Evolutionary conservation across 30 jellyfish, hydroid and myxozoan genomes (phyloP).

Genomic region (Turritopsis dohrnii): DNA sequence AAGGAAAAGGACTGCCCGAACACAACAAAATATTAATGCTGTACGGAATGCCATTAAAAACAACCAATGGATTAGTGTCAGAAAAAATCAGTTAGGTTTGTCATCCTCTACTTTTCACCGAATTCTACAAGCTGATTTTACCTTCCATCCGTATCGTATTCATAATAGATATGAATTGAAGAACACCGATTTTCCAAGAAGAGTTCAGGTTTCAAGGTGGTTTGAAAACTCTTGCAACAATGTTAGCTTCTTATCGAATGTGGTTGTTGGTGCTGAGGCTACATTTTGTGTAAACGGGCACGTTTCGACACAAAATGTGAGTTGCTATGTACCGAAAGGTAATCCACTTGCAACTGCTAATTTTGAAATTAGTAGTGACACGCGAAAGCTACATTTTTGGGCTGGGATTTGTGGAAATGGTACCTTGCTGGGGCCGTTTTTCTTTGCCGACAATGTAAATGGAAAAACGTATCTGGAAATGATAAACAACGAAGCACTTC

Average conservation of each 20-base stretch:
- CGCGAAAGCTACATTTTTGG: not conserved
- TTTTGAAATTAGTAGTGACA: not conserved
- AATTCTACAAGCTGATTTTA: not conserved
- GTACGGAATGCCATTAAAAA: not conserved
- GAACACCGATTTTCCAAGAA: not conserved
- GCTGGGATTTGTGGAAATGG: not conserved
- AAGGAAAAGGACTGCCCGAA: not conserved
- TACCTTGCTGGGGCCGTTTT: not conserved
- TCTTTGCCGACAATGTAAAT: not conserved
- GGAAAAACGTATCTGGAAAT: not conserved
- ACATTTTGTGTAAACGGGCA: not conserved
- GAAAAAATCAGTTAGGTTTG: not conserved
- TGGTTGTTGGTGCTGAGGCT: not conserved
- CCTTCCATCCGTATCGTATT: not conserved
- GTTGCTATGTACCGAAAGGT: not conserved
- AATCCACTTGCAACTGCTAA: not conserved
- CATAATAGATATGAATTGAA: not conserved
- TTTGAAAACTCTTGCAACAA: not conserved
- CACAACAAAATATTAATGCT: not conserved
- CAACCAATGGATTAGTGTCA: not conserved
- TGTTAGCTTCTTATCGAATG: not conserved
- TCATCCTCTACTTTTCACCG: not conserved
- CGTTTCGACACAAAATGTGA: not conserved
- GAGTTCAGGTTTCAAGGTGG: not conserved
- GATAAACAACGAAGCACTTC: not conserved